Evolutionary conservation across 2,797 vertebrate species (phyloP).

Genomic region (Micrastur ruficollis): DNA sequence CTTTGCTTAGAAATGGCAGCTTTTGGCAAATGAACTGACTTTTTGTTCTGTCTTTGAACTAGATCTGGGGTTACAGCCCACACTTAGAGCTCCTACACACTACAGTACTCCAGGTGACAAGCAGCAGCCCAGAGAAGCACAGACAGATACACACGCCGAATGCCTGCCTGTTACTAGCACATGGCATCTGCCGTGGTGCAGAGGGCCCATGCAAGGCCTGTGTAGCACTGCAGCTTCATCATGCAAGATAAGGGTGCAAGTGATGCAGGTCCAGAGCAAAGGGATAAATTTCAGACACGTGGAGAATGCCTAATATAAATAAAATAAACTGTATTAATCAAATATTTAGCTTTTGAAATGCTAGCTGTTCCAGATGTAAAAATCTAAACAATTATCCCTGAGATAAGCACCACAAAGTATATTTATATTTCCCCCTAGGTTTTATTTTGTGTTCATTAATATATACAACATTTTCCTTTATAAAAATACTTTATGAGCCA

Average conservation of each 20-base stretch:
- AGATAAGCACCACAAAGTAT: conserved; percentile 53
- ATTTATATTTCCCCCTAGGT: conserved; percentile 43
- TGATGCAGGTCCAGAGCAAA: not conserved
- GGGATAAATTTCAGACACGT: not conserved
- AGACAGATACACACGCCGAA: not conserved
- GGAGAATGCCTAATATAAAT: conserved; percentile 45
- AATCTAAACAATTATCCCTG: conserved; percentile 45
- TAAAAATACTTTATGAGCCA: conserved; percentile 21
- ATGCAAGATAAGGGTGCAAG: not conserved
- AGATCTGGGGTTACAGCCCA: not conserved
- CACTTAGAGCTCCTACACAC: not conserved
- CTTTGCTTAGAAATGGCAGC: not conserved
- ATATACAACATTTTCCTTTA: conserved; percentile 51
- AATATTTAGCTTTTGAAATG: conserved; percentile 58
- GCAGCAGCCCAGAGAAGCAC: not conserved
- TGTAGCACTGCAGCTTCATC: not conserved
- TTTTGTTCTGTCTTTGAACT: not conserved
- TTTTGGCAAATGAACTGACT: not conserved
- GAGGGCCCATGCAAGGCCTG: too few relatives aligned
- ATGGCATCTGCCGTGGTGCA: accelerated
- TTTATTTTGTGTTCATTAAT: conserved; percentile 56
- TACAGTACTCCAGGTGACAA: not conserved
- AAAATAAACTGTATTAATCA: conserved; percentile 39
- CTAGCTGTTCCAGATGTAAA: conserved; percentile 39
- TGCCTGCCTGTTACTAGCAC: not conserved